These are phyloP conservation scores for Cryptus armator DNA, from an alignment of 2,888 invertebrate species.

Conservation along the genomic window DNA sequence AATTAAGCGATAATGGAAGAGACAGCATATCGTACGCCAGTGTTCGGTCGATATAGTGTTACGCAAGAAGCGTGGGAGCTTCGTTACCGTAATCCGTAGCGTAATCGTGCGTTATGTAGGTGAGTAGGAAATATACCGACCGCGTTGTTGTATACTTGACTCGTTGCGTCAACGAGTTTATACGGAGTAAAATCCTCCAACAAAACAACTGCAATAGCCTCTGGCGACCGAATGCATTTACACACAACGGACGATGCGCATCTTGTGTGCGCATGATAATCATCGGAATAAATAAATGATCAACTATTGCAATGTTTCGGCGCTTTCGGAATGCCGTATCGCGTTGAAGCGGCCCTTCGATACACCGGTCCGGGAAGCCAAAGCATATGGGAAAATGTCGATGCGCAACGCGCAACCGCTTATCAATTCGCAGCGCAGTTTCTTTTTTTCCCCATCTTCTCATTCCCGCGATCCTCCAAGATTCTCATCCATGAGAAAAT, in stretches of 20 bases:
- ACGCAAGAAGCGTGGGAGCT: constrained; percentile 81
- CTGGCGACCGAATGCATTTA: background rate
- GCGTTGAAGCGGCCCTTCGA: background rate
- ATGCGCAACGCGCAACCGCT: background rate
- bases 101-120: constrained; percentile 59
- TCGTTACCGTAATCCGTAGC: constrained; percentile 73
- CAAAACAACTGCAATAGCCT: background rate
- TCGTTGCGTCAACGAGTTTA: constrained; percentile 10
- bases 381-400: background rate
- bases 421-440: background rate
- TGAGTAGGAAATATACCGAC: constrained; percentile 52
- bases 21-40: constrained; percentile 70
- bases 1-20: constrained; percentile 18
- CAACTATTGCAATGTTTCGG: background rate
- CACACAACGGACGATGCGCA: background rate
- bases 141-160: background rate
- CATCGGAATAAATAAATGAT: background rate
- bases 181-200: background rate
- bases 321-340: background rate
- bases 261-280: background rate
- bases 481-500: background rate
- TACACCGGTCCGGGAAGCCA: background rate
- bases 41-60: constrained; percentile 77
- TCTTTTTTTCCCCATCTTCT: background rate
- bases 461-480: background rate